A percentile compares a stretch with the other conserved stretches of the same genome.
These are phyloP conservation scores for Melipona beecheii DNA, from an alignment of 2,888 invertebrate species.

Conservation along the genomic window DNA sequence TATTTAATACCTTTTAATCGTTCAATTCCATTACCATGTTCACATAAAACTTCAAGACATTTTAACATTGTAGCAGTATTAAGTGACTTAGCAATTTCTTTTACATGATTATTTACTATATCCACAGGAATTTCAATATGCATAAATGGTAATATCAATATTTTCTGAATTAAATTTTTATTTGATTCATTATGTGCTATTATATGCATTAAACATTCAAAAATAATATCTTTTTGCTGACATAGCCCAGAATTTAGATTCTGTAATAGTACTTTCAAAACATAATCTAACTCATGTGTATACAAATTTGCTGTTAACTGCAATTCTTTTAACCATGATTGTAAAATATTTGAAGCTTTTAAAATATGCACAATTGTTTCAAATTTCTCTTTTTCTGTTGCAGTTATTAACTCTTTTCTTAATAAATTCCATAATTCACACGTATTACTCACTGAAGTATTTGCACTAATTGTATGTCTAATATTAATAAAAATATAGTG, in stretches of 20 bases:
- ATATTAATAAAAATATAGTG: slow-evolving; percentile 76
- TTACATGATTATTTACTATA: slow-evolving; percentile 63
- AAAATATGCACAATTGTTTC: slow-evolving; percentile 66
- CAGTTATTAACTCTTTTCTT: slow-evolving; percentile 61
- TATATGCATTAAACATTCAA: slow-evolving; percentile 74
- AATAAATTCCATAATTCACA: slow-evolving; percentile 76
- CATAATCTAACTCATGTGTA: slow-evolving; percentile 61
- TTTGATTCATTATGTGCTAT: slow-evolving; percentile 74
- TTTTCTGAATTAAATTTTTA: slow-evolving; percentile 71
- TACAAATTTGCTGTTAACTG: slow-evolving; percentile 68
- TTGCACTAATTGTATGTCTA: slow-evolving; percentile 40
- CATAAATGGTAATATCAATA: slow-evolving; percentile 74
- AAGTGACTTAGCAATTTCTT: slow-evolving; percentile 73
- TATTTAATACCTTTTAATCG: slow-evolving; percentile 74
- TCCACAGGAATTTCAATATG: slow-evolving; percentile 57
- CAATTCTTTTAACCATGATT: slow-evolving; percentile 64
- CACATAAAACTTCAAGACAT: slow-evolving; percentile 74
- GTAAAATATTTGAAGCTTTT: slow-evolving; percentile 68
- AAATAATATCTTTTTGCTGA: slow-evolving; percentile 62
- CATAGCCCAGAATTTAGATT: slow-evolving; percentile 54
- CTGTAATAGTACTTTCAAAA: slow-evolving; percentile 61
- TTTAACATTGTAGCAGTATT: slow-evolving; percentile 71
- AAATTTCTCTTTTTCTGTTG: slow-evolving; percentile 63
- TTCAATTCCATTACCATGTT: slow-evolving; percentile 70
- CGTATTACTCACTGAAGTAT: slow-evolving; percentile 47